Evolutionary conservation across 2,888 invertebrate species (phyloP).

Genomic region (Uloborus plumipes): DNA sequence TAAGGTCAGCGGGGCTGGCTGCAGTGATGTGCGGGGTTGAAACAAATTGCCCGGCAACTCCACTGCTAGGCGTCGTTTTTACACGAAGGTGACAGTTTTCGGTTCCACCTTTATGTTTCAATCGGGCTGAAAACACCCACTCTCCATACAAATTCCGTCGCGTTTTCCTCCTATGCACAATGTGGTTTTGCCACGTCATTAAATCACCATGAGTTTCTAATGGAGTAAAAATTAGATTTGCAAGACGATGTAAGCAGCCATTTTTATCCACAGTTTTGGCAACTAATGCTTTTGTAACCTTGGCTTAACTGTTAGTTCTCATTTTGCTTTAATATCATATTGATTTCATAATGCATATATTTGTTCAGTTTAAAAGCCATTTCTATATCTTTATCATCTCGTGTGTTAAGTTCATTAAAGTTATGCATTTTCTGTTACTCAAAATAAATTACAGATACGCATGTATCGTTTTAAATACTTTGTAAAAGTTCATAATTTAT

Average conservation of each 20-base stretch:
- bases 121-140: conserved; percentile 8
- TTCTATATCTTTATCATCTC: no score
- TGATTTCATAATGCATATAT: not conserved
- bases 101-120: conserved; percentile 48
- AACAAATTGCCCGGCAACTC: conserved; percentile 47
- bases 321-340: not conserved
- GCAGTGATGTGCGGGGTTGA: conserved; percentile 1
- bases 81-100: conserved; percentile 36
- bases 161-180: conserved; percentile 2
- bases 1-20: no score
- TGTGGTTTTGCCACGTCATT: conserved; percentile 38
- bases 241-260: no score
- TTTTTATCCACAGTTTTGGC: no score
- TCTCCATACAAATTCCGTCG: conserved; percentile 1
- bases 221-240: not conserved
- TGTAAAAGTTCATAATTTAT: no score
- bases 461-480: no score
- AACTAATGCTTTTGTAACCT: no score
- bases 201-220: conserved; percentile 38
- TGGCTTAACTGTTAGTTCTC: not conserved
- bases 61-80: conserved; percentile 11
- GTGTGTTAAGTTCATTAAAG: no score
- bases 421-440: no score
- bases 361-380: no score
- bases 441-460: no score